Evolutionary conservation across 2,113 vertebrate genomes (phyloP), one percentile per base, ranked within the genome.

Genomic region (Typhlomys cinereus): DNA sequence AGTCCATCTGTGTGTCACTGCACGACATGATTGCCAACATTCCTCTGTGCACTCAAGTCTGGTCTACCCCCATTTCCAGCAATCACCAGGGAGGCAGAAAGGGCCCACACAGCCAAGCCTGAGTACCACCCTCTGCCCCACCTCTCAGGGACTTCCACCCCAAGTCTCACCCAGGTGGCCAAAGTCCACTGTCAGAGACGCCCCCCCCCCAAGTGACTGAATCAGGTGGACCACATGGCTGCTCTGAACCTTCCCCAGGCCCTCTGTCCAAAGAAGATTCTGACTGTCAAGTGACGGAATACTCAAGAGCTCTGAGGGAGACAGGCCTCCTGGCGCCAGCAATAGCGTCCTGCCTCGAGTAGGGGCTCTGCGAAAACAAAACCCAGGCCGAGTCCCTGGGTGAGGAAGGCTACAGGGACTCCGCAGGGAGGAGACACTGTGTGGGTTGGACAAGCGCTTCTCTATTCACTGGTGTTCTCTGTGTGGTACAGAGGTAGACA

Each of bases 121-220:
- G 44, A 36, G 21, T 8, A 50, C 61, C 61, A 48, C 6, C 59
- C 29, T 64, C 18, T 17, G 7, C 4, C 44, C 61, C 44, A 50
- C 5, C 12, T 11, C 61, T 50, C 44, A n/a, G 1, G 0, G 2
- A n/a, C n/a, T 2, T 82, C 0, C 7, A 48, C 21, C 21, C 25
- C 7, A n/a, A 10, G 13, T 48, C 44, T 23, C 6, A n/a, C n/a
- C n/a, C n/a, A 3, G 41, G 10, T 20, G 31, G 18, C 9, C 12
- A n/a, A 10, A 46, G 31, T 82, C 11, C 79, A 64, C 44, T 64
- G 5, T 64, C 41, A 9, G 6, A 46, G 29, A 46, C 7, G 29
- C 2, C 29, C 11, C 41, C n/a, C n/a, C n/a, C n/a, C n/a, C n/a
- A n/a, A 48, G 7, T 41, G 0, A 2, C 1, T 61, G 34, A 7